Base-by-base conservation (phyloP, 2,888 invertebrate genomes). In the Eupsilia transversa region DNA sequence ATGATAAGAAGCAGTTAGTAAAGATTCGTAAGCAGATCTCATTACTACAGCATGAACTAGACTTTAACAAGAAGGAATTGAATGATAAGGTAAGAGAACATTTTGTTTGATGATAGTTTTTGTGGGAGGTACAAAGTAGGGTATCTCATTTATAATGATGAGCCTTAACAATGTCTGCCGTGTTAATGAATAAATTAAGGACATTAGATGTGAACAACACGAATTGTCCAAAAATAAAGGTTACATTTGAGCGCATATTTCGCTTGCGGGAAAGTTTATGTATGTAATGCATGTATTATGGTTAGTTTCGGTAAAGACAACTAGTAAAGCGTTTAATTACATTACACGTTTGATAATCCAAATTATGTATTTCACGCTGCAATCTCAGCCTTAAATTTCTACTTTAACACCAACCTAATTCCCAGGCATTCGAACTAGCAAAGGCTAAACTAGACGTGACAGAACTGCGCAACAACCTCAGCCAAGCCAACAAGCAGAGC, bases 1-100 rank as follows among this genome's bases (percentile, higher is more conserved):
- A 94, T 12, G 97, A 97, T 82, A 96, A 97, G 75, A 96, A 97
- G 41, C 97, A 97, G 81, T 86, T 97, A 14, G 96, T 96, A 1
- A 97, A 96, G 87, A 97, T 96, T 35, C 92, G 94, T 83, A 94
- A 94, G 87, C 96, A 93, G 91, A 95, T 92, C 82, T 95, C 92
- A 35, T 88, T 91, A 87, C 91, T 96, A 84, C 96, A 96, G 76
- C 95, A 95, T 72, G 96, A 96, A 79, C 87, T 96, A 59, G 95
- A 96, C 84, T 95, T 94, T 74, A 94, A 95, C 83, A 95, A 94
- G 89, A 96, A 96, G 86, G 96, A 96, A 79, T 89, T 96, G 63
- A 96, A 96, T 89, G 94, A 96, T 86, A 96, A 96, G 94, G 96
- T 96, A 70, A 86, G 85, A 20, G 46, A 23, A 9, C 23, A 46